Evolutionary conservation across 2,797 vertebrate species (phyloP).

Genomic region (Bovichtus variegatus): DNA sequence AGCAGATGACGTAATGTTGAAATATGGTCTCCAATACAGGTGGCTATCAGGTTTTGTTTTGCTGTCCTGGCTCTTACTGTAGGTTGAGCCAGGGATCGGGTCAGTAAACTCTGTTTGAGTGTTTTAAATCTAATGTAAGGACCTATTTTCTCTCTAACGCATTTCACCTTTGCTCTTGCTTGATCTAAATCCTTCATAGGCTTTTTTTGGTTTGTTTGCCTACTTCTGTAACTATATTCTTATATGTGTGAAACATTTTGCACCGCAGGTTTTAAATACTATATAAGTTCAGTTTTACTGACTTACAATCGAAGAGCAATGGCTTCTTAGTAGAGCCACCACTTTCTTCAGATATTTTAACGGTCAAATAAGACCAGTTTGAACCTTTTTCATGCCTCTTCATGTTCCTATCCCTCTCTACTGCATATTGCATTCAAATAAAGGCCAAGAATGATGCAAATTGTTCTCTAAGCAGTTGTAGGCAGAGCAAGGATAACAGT

Average conservation of each 20-base stretch:
- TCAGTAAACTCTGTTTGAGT: background rate
- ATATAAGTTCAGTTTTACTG: too few species aligned
- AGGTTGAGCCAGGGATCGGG: too few species aligned
- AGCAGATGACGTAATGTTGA: slow-evolving; percentile 2
- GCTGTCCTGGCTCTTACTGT: background rate
- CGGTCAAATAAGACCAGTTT: background rate
- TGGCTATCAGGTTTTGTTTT: background rate
- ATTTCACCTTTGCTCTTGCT: background rate
- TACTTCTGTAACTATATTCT: too few species aligned
- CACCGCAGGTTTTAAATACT: background rate
- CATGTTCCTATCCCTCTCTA: background rate
- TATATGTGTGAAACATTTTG: background rate
- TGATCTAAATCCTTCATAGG: background rate
- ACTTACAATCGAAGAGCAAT: background rate
- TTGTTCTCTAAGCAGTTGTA: background rate
- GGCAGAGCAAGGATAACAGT: background rate
- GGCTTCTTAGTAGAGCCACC: slow-evolving; percentile 5
- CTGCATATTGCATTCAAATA: background rate
- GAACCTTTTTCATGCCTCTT: background rate
- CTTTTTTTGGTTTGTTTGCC: background rate
- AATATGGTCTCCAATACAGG: background rate
- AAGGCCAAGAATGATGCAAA: background rate
- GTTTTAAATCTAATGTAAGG: background rate
- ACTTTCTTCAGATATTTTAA: background rate
- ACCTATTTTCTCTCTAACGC: background rate